Evolutionary conservation across 2,113 vertebrate species (phyloP), one percentile per base, ranked within the genome.

Genomic region (Cyanoderma ruficeps): DNA sequence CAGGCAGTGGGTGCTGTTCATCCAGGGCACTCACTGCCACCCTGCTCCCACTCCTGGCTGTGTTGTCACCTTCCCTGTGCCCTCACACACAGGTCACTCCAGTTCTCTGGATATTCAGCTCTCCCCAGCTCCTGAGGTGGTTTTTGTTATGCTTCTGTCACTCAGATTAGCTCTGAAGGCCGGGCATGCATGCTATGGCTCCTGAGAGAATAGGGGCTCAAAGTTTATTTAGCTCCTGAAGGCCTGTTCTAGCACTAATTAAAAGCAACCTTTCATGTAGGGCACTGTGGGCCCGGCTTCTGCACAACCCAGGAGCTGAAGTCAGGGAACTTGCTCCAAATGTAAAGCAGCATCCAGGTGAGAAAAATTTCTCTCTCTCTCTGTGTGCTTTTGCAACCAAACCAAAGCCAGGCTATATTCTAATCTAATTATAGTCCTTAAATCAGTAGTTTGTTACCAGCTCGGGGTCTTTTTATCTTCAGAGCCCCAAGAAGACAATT

Each of bases 401-500:
- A 67, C 59, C 60, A 85, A 92, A 76, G 21, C 28, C 69, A 50
- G 60, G 52, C 42, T 71, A 10, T 67, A 56, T 50, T 81, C 30
- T 77, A 37, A 70, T 44, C 79, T 90, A 74, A 86, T 85, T 87
- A 59, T 6, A 81, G 72, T 19, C 42, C 60, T 83, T 81, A 83
- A 72, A 78, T 78, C 69, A 68, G 67, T 50, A 80, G 30, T 3
- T 3, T 71, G 69, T 89, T 72, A 83, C 64, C 31, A 92, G 47
- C 70, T 90, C 59, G 33, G 60, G 39, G 30, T 63, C 47, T 83
- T 94, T 79, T 79, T 52, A 86, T 80, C 63, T 75, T 90, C 68
- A 47, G 56, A 52, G 22, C 33, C 42, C 90, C 10, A 1, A 90
- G 79, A 95, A 93, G 88, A 83, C 64, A 92, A 89, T 74, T 86